Percentiles rank a stretch among this genome's conserved stretches.
Conservation (phyloP, 2,113 vertebrate genomes). For the Rutilus rutilus region DNA sequence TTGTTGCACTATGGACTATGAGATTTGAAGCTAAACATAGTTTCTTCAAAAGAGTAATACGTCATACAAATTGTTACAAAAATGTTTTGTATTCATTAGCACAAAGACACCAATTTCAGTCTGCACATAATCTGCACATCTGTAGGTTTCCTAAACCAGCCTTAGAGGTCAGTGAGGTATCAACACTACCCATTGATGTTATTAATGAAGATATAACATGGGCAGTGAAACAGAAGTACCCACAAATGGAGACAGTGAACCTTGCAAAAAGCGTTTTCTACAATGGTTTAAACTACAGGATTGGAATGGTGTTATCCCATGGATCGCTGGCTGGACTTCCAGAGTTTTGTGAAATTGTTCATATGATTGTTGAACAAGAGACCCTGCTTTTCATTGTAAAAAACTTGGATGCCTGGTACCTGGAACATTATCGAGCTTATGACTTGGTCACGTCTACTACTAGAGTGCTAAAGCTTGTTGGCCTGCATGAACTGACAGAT, state of each 20-base stretch:
- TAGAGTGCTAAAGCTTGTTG: too few relatives aligned
- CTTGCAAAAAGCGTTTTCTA: background rate
- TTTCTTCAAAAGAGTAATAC: conserved; percentile 45
- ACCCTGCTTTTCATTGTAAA: background rate
- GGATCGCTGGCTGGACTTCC: background rate
- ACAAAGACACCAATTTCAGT: conserved; percentile 50
- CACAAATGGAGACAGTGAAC: background rate
- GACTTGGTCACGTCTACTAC: background rate
- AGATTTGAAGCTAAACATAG: conserved; percentile 18
- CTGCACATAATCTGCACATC: conserved; percentile 37
- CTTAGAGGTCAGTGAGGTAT: background rate
- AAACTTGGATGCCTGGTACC: background rate
- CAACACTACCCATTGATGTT: background rate
- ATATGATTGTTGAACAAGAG: background rate
- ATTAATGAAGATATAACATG: background rate
- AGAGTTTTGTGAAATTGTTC: background rate
- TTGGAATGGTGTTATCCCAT: background rate
- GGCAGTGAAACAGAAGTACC: background rate
- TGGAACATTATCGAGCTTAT: background rate
- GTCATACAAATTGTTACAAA: conserved; percentile 49
- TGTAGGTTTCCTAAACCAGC: conserved; percentile 2
- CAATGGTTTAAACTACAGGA: background rate
- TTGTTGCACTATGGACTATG: conserved; percentile 40
- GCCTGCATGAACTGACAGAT: too few relatives aligned
- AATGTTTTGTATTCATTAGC: conserved; percentile 40